A percentile compares a stretch with the other conserved stretches of the same genome.
phyloP scores from a whole-genome alignment of 2,888 invertebrate species.

The Netelia fuscicornis region DNA sequence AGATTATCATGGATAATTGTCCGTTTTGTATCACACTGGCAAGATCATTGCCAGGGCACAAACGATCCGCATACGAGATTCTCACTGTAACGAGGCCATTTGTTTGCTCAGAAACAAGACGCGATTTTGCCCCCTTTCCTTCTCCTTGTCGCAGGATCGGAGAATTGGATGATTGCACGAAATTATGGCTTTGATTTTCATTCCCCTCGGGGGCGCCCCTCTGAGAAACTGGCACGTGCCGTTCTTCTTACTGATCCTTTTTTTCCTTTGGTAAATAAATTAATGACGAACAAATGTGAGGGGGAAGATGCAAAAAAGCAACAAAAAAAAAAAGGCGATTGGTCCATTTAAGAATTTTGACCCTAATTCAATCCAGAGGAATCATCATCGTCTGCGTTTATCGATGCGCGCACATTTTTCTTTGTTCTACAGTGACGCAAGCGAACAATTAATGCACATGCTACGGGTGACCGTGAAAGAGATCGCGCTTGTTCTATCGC shows the following conservation, averaged over 20 bases:
- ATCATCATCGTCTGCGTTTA: too few species aligned
- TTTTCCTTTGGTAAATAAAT: too few species aligned
- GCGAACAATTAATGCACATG: slow-evolving; percentile 3
- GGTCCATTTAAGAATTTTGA: too few species aligned
- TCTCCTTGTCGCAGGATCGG: slow-evolving; percentile 22
- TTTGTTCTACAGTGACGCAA: neutral
- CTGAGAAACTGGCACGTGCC: slow-evolving; percentile 61
- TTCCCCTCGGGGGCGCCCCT: slow-evolving; percentile 33
- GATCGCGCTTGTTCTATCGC: slow-evolving; percentile 45
- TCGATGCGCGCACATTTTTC: neutral
- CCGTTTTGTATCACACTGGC: slow-evolving; percentile 65
- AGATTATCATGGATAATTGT: slow-evolving; percentile 70
- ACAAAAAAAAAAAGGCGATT: too few species aligned
- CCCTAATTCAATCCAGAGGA: too few species aligned
- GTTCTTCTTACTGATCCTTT: neutral
- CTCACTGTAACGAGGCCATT: slow-evolving; percentile 73
- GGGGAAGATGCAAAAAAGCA: too few species aligned
- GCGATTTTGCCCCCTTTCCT: slow-evolving; percentile 52
- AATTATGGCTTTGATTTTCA: slow-evolving; percentile 76
- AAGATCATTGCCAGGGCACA: slow-evolving; percentile 56
- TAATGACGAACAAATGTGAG: too few species aligned
- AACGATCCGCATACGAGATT: slow-evolving; percentile 48
- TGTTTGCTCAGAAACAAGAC: slow-evolving; percentile 72
- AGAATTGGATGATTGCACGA: slow-evolving; percentile 80
- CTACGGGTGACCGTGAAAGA: slow-evolving; percentile 44